phyloP scores from a whole-genome alignment of 1,140 invertebrate species.

The Antheraea mylitta region DNA sequence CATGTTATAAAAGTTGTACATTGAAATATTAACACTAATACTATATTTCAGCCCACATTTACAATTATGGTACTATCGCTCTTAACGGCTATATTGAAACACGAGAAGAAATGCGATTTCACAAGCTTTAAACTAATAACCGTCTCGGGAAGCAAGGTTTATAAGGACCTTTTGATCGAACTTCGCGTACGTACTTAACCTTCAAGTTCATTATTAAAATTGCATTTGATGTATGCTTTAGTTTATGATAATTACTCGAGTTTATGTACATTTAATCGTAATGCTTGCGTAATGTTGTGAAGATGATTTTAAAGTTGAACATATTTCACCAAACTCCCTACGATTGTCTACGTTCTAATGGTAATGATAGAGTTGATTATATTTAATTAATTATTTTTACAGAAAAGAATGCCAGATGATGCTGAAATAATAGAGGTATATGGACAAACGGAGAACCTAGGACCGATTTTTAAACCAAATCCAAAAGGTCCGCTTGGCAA shows the following conservation, averaged over 20 bases:
- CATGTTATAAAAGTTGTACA: too few species aligned
- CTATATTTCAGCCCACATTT: constrained; percentile 25
- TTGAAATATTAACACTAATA: background rate
- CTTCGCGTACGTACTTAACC: too few species aligned
- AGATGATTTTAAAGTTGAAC: too few species aligned
- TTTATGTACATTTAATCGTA: too few species aligned
- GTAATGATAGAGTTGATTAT: too few species aligned
- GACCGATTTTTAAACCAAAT: constrained; percentile 30
- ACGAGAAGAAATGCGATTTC: constrained; percentile 30
- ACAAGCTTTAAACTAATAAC: constrained; percentile 24
- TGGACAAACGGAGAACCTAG: constrained; percentile 54
- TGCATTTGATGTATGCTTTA: too few species aligned
- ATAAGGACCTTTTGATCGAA: too few species aligned
- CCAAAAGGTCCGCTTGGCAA: constrained; percentile 32
- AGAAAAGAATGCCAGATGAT: constrained; percentile 28
- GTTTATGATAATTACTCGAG: too few species aligned
- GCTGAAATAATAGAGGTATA: constrained; percentile 37
- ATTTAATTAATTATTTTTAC: constrained; percentile 13
- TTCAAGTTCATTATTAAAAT: too few species aligned
- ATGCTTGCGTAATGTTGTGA: too few species aligned
- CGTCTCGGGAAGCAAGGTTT: background rate
- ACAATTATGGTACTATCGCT: constrained; percentile 10
- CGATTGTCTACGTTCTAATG: background rate
- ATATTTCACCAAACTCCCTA: background rate
- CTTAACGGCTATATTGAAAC: constrained; percentile 15